Base-by-base conservation (phyloP, 2,888 invertebrate species). In the Phyllotreta striolata region DNA sequence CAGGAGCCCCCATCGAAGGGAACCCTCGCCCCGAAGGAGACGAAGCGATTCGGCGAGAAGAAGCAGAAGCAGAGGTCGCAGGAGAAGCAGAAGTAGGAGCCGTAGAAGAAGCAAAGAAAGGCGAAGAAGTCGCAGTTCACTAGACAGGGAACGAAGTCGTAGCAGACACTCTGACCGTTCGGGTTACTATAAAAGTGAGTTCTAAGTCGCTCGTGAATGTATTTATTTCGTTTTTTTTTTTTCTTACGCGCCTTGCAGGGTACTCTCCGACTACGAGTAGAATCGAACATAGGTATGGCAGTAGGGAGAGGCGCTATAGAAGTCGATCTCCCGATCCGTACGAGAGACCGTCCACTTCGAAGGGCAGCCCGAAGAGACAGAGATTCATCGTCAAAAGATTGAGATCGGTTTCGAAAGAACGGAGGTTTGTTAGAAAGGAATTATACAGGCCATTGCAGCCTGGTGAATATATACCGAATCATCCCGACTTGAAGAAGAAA, bases 401-500 rank as follows among this genome's bases (percentile, higher is more conserved):
- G 47, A 46, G 58, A 37, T 44, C 46, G 10, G 8, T 9, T 43
- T 56, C 56, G 9, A 56, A 35, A 54, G 55, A 54, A 8, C 9
- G 55, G 7, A 43, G 47, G n/a, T 24, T 40, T 6, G 55, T 43
- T 6, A 62, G 49, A 51, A 58, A 59, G 41, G 61, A 43, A 46
- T 69, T 65, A n/a, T 41, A 62, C 10, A 65, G 67, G 1, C 70
- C 70, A 5, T 47, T 70, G 41, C 64, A 58, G 56, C 70, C 70
- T 10, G 70, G 70, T 10, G 70, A 70, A 57, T 70, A 69, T 57
- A 56, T 67, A 13, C 69, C 66, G 9, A 63, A 61, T 0, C 70
- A 70, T 70, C 70, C 70, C 0, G 69, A 68, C 64, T 60, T 69
- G 35, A 65, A 60, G 38, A 51, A 14, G 9, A 49, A 37, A 12